phyloP scores from a whole-genome alignment of 2,797 vertebrate genomes.

The Sibirionetta formosa region DNA sequence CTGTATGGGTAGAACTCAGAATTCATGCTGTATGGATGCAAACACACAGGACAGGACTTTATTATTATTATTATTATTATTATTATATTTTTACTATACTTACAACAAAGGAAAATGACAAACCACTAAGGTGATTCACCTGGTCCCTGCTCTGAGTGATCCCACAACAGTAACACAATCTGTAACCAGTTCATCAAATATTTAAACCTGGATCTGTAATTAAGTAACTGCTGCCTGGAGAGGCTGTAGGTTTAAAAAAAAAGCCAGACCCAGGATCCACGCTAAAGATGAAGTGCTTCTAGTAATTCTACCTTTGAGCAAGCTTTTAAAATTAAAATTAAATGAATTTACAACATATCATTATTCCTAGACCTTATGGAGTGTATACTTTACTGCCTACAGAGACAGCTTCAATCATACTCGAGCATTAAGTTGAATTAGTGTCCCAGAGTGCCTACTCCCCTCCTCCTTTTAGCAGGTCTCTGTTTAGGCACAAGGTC shows the following conservation, averaged over 20 bases:
- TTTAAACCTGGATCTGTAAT: not conserved
- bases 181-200: not conserved
- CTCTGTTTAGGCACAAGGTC: constrained; percentile 52
- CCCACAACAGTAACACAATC: not conserved
- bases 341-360: constrained; percentile 37
- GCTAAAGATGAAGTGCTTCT: not conserved
- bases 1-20: not conserved
- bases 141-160: not conserved
- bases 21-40: accelerated
- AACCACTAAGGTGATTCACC: not conserved
- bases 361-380: constrained; percentile 40
- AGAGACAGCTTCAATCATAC: constrained; percentile 35
- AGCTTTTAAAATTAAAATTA: constrained; percentile 53
- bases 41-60: accelerated
- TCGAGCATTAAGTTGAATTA: constrained; percentile 41
- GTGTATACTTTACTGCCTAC: not conserved
- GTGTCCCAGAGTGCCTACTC: constrained; percentile 18
- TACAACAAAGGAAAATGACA: not conserved
- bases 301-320: constrained; percentile 15
- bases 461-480: not conserved
- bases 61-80: not conserved
- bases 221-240: not conserved
- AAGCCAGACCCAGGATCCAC: not conserved
- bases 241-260: not conserved
- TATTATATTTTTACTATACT: not conserved